phyloP scores from a whole-genome alignment of 2,797 vertebrate genomes.

The Acrossocheilus fasciatus region DNA sequence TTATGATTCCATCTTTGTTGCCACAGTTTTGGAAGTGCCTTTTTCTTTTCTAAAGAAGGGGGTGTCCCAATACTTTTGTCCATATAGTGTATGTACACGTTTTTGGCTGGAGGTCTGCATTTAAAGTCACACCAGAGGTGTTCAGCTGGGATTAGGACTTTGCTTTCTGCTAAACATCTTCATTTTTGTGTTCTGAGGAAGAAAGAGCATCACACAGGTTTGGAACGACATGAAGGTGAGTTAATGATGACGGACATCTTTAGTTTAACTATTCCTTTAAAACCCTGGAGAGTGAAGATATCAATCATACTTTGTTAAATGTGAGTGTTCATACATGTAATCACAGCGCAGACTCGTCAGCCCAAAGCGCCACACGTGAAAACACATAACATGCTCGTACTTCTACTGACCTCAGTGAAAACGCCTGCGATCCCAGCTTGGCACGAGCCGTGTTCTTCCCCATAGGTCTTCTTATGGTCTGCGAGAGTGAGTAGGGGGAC shows the following conservation, averaged over 20 bases:
- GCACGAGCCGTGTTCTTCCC: slow-evolving; percentile 99
- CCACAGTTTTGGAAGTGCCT: too few relatives aligned
- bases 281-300: not conserved
- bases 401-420: slow-evolving; percentile 90
- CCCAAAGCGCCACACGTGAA: slow-evolving; percentile 23
- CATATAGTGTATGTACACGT: too few relatives aligned
- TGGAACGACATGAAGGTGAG: not conserved
- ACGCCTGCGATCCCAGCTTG: slow-evolving; percentile 96
- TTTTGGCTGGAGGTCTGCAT: too few relatives aligned
- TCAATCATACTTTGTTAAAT: not conserved
- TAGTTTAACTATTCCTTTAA: slow-evolving; percentile 8
- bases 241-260: not conserved
- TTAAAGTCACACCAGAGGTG: too few relatives aligned
- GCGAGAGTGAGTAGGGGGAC: slow-evolving; percentile 68
- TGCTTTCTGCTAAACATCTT: not conserved
- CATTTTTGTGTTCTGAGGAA: not conserved
- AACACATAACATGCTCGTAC: slow-evolving; percentile 35
- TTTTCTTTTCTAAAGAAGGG: too few relatives aligned
- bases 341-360: not conserved
- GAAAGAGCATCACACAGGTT: not conserved
- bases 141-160: too few relatives aligned
- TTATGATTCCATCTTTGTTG: too few relatives aligned
- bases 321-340: slow-evolving; percentile 5
- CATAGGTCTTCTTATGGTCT: slow-evolving; percentile 99
- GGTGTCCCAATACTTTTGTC: too few relatives aligned